Conservation (phyloP, 2,797 vertebrate species). For the Sebastes trivittatus region DNA sequence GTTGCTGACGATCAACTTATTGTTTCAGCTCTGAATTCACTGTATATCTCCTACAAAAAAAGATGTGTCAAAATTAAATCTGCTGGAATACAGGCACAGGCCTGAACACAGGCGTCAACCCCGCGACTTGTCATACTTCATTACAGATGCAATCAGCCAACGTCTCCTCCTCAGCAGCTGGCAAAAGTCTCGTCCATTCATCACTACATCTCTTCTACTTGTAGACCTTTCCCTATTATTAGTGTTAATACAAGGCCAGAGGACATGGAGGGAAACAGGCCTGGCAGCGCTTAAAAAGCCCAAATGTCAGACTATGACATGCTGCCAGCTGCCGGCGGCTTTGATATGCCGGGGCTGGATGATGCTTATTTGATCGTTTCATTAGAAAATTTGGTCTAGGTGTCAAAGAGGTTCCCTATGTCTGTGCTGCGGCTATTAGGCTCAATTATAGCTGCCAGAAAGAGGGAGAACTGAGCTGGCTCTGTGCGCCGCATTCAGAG, state of each 20-base stretch:
- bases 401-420: slow-evolving; percentile 91
- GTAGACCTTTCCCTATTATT: slow-evolving; percentile 72
- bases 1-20: neutral
- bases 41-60: neutral
- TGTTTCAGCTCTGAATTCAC: neutral
- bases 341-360: slow-evolving; percentile 85
- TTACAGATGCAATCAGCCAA: slow-evolving; percentile 55
- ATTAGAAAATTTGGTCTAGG: slow-evolving; percentile 84
- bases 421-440: slow-evolving; percentile 90
- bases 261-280: slow-evolving; percentile 75
- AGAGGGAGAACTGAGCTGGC: slow-evolving; percentile 87
- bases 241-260: slow-evolving; percentile 80
- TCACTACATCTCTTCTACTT: slow-evolving; percentile 59
- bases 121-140: slow-evolving; percentile 52
- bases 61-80: neutral
- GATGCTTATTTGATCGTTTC: slow-evolving; percentile 90
- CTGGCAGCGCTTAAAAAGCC: slow-evolving; percentile 79
- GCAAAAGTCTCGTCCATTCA: slow-evolving; percentile 71
- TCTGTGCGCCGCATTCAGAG: slow-evolving; percentile 87
- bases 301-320: slow-evolving; percentile 72
- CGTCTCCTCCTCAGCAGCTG: slow-evolving; percentile 59
- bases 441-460: slow-evolving; percentile 92
- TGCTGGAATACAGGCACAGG: no score
- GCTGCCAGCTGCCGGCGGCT: slow-evolving; percentile 82
- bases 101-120: neutral